These are phyloP conservation scores for Drosophila siamana DNA, from an alignment of 2,888 invertebrate genomes.

Conservation along the genomic window DNA sequence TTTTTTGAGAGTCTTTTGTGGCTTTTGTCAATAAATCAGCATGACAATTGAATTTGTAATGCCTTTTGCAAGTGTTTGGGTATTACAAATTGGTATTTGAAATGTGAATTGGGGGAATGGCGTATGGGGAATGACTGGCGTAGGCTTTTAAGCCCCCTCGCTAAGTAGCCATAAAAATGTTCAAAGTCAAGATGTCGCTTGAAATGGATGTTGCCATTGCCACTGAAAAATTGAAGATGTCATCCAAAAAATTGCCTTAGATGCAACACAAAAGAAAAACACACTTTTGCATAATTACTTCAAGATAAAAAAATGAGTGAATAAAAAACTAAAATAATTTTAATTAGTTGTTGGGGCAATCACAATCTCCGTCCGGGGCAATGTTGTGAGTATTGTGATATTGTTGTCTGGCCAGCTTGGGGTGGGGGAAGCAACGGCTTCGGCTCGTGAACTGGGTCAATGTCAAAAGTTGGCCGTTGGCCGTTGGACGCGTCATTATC, in stretches of 20 bases:
- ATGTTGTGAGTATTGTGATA: conserved; percentile 11
- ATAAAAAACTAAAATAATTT: conserved; percentile 58
- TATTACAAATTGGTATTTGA: conserved; percentile 26
- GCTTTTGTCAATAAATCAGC: conserved; percentile 18
- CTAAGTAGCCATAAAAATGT: conserved; percentile 19
- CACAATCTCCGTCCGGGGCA: conserved; percentile 32
- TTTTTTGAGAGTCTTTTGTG: conserved; percentile 4
- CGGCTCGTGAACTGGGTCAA: conserved; percentile 72
- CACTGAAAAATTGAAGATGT: conserved; percentile 51
- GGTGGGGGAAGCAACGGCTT: conserved; percentile 7
- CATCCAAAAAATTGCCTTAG: conserved; percentile 52
- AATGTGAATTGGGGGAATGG: conserved; percentile 25
- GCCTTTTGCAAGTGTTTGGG: conserved; percentile 28
- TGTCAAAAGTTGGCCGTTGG: conserved; percentile 58
- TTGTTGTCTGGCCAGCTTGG: neutral
- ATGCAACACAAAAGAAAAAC: conserved; percentile 46
- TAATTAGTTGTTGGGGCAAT: conserved; percentile 73
- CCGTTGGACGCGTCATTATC: conserved; percentile 20
- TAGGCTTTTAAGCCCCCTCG: conserved; percentile 20
- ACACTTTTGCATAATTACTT: conserved; percentile 51
- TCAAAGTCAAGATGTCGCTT: conserved; percentile 52
- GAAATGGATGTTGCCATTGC: conserved; percentile 28
- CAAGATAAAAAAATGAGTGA: conserved; percentile 3
- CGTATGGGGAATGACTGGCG: conserved; percentile 16
- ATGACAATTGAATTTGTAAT: conserved; percentile 14